A percentile compares a stretch with the other conserved stretches of the same genome.
These are phyloP conservation scores for Balearica regulorum DNA, from an alignment of 2,797 vertebrate genomes.

Conservation along the genomic window DNA sequence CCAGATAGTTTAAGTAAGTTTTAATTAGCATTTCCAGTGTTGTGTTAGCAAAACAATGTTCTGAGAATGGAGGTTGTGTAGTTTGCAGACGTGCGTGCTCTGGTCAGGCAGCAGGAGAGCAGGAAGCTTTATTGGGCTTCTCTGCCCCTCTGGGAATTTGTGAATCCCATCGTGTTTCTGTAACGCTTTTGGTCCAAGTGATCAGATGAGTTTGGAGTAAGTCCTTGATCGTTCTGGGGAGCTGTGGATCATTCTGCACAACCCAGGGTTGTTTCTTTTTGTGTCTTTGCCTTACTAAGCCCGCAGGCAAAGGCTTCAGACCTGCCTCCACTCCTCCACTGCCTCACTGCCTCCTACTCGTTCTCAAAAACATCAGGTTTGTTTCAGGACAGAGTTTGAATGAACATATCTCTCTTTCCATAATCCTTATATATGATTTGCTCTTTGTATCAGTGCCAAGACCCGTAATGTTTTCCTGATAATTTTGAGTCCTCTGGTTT, in stretches of 20 bases:
- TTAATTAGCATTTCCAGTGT: neutral
- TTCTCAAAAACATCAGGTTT: neutral
- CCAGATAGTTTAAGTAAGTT: neutral
- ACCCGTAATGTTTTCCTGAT: conserved; percentile 29
- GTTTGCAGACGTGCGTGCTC: fast-evolving
- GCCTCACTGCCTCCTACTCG: neutral
- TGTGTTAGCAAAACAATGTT: neutral
- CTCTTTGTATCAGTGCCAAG: neutral
- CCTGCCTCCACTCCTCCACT: neutral
- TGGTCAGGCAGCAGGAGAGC: neutral
- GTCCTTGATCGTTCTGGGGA: neutral
- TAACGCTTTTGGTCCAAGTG: neutral
- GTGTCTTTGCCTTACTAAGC: neutral
- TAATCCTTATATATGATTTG: neutral
- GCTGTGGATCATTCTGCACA: neutral
- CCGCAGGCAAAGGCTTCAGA: neutral
- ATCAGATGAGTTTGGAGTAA: neutral
- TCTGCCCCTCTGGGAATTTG: neutral
- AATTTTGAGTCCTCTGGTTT: conserved; percentile 41
- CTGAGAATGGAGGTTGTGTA: neutral
- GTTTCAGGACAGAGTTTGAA: conserved; percentile 5
- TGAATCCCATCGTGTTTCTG: neutral
- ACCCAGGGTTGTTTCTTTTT: neutral
- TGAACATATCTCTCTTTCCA: neutral
- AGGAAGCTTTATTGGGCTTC: neutral